These are phyloP conservation scores for Calameuta filiformis DNA, from an alignment of 2,888 invertebrate species.

Conservation along the genomic window DNA sequence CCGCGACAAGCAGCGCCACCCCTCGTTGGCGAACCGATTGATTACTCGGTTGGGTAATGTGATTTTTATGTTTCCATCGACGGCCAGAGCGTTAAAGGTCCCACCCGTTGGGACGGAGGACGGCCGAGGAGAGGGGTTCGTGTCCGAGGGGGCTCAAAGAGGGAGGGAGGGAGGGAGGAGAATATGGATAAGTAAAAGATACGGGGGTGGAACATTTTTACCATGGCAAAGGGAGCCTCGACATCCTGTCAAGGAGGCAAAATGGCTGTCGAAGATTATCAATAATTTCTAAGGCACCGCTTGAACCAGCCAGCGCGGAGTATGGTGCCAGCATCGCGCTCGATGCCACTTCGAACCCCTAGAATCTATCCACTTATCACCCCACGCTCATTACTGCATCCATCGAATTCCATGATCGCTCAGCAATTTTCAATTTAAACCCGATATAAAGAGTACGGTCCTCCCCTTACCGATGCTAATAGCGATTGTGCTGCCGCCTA, in stretches of 20 bases:
- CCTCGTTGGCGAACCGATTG: constrained; percentile 28
- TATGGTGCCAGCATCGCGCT: neutral
- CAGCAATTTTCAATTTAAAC: neutral
- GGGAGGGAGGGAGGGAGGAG: neutral
- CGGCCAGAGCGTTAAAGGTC: neutral
- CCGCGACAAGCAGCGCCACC: constrained; percentile 18
- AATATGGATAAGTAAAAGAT: neutral
- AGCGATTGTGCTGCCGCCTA: neutral
- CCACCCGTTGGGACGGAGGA: neutral
- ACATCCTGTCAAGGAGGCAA: neutral
- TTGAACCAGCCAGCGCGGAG: neutral
- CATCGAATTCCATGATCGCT: neutral
- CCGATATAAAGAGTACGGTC: neutral
- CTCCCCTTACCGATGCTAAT: neutral
- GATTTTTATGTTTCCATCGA: constrained; percentile 36
- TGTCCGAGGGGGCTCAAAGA: constrained; percentile 23
- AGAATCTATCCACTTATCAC: neutral
- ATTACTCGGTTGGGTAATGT: constrained; percentile 29
- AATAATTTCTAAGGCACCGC: neutral
- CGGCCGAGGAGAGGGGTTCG: neutral
- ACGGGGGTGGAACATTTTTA: neutral
- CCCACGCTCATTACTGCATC: neutral
- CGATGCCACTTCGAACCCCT: neutral
- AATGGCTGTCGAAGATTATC: neutral
- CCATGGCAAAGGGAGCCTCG: neutral